These are phyloP conservation scores for Arctopsyche grandis DNA, from an alignment of 1,140 invertebrate genomes.

Conservation along the genomic window DNA sequence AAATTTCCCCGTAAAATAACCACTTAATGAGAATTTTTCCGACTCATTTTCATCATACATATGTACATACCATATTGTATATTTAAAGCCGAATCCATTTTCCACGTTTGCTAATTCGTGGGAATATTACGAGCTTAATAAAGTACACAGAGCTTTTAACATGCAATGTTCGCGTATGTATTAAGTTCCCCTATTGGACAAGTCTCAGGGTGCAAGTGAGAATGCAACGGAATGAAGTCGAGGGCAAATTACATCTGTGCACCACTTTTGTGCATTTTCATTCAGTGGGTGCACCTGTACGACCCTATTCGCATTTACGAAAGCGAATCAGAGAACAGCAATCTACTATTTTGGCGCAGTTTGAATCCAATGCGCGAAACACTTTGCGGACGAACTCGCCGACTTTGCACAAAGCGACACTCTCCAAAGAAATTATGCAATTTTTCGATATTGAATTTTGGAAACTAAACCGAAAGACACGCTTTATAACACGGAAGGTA, in stretches of 20 bases:
- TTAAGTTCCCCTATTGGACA: too few relatives aligned
- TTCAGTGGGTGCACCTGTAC: neutral
- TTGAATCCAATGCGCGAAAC: neutral
- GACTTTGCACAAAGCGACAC: neutral
- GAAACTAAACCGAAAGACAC: too few relatives aligned
- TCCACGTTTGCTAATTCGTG: neutral
- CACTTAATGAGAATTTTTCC: too few relatives aligned
- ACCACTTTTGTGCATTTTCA: constrained; percentile 16
- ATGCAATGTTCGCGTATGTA: too few relatives aligned
- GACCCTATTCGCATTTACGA: neutral
- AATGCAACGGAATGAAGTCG: neutral
- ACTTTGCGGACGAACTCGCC: neutral
- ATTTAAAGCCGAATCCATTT: too few relatives aligned
- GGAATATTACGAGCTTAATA: too few relatives aligned
- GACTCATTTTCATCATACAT: too few relatives aligned
- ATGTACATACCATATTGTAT: too few relatives aligned
- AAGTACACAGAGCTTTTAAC: too few relatives aligned
- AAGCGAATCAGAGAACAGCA: neutral
- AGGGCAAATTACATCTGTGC: constrained; percentile 3
- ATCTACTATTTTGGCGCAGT: neutral
- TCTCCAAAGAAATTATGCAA: neutral
- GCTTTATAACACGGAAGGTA: too few relatives aligned
- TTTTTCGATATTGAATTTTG: too few relatives aligned
- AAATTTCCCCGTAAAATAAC: too few relatives aligned
- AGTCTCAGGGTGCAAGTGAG: neutral